Base-by-base conservation (phyloP, 1,140 invertebrate genomes). In the Zophobas atratus region DNA sequence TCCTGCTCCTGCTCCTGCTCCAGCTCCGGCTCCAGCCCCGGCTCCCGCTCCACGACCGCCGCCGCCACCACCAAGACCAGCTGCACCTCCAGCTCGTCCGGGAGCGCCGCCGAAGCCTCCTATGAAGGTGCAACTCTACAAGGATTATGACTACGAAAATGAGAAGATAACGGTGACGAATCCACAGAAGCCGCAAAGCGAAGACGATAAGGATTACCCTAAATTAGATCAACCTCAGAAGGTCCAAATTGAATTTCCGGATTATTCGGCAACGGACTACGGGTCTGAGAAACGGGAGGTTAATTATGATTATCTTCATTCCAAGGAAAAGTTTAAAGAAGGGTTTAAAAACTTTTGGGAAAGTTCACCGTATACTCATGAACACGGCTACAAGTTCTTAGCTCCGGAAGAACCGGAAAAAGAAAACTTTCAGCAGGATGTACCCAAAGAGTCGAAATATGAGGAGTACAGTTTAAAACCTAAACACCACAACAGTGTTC, bases 181-280 rank as follows among this genome's bases (percentile, higher is more conserved):
- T 72, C 6, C 51, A 38, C 2, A 34, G 20, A 20, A 20, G 20
- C 20, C 20, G 20, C 20, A 20, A 20, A 20, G 20, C 20, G 63
- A 76, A 36, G 39, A 56, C 39, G 72, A 74, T 33, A 36, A 53
- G 4, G 53, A 73, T 73, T 51, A 51, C 33, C 57, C 57, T 1
- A 63, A 39, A 39, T 34, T 33, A 63, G 36, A 63, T 20, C 32
- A 20, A 8, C 75, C 75, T 1, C 34, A 76, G 33, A 49, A 76
- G 46, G 35, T 79, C 6, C 49, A 60, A 20, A 77, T 81, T 8
- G 80, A 80, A 34, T 74, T 80, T 34, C 78, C 80, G 20, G 81
- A 82, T 51, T 79, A 82, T 41, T 72, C 79, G 8, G 32, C 20
- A 4, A 60, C 80, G 46, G 79, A 77, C 32, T 60, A 6, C 46